A percentile compares a stretch with the other conserved stretches of the same genome.
Evolutionary conservation across 2,113 vertebrate genomes (phyloP).

Genomic region (Hyperopisus bebe): DNA sequence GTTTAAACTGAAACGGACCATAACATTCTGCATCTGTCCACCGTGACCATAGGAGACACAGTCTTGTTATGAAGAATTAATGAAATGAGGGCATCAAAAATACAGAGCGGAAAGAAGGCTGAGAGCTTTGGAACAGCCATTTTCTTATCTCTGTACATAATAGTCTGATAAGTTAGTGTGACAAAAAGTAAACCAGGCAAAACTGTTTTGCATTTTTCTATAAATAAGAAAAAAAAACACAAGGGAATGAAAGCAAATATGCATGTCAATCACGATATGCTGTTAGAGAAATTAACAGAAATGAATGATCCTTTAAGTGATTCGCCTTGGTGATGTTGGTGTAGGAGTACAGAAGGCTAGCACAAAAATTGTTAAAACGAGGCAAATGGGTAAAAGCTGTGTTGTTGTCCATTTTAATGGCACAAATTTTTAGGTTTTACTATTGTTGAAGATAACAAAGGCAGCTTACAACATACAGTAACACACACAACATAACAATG

Average conservation of each 20-base stretch:
- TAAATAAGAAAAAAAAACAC: background rate
- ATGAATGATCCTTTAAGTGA: background rate
- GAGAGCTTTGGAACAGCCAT: background rate
- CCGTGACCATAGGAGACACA: slow-evolving; percentile 36
- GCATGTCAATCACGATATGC: background rate
- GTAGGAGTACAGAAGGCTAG: background rate
- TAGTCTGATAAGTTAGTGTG: background rate
- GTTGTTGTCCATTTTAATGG: background rate
- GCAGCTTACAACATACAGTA: background rate
- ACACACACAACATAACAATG: background rate
- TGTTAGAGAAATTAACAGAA: background rate
- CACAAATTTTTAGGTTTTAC: background rate
- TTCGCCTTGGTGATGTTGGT: background rate
- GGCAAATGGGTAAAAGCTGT: background rate
- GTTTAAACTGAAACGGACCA: slow-evolving; percentile 30
- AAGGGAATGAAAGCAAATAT: background rate
- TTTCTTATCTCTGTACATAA: background rate
- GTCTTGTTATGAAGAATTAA: slow-evolving; percentile 9
- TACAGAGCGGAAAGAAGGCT: slow-evolving; percentile 17
- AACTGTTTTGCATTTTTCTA: background rate
- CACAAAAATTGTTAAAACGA: background rate
- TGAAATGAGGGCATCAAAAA: background rate
- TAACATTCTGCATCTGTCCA: slow-evolving; percentile 30
- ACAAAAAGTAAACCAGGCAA: background rate
- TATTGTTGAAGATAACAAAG: background rate